Evolutionary conservation across 2,888 invertebrate genomes (phyloP).

Genomic region (Folsomia manolachei): DNA sequence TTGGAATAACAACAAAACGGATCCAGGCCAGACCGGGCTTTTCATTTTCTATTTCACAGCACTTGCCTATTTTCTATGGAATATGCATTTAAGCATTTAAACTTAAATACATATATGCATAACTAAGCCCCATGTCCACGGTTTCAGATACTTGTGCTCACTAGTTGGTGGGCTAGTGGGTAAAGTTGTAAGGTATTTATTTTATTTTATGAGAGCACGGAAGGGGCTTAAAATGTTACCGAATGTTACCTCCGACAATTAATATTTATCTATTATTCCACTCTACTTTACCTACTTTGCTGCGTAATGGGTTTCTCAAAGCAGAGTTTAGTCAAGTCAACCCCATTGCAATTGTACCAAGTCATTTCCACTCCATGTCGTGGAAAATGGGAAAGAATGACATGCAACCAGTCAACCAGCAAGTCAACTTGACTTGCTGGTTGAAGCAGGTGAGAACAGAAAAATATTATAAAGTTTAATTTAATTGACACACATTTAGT

Average conservation of each 20-base stretch:
- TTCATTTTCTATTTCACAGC: background rate
- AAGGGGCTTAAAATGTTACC: background rate
- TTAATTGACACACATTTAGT: background rate
- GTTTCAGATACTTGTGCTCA: no score
- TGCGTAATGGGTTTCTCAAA: background rate
- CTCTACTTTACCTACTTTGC: background rate
- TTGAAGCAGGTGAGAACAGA: background rate
- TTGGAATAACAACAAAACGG: conserved; percentile 1
- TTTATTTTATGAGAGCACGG: background rate
- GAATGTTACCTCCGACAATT: background rate
- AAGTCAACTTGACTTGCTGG: no score
- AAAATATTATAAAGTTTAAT: background rate
- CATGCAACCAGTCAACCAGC: no score
- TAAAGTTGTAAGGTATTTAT: background rate
- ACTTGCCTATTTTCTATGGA: no score
- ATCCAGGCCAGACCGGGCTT: background rate
- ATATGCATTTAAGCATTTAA: no score
- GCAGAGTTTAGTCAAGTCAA: background rate
- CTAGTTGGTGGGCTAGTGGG: no score
- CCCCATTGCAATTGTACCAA: background rate
- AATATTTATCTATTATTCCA: conserved; percentile 2
- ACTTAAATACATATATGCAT: no score
- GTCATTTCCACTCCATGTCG: conserved; percentile 8
- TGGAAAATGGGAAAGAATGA: background rate
- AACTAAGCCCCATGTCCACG: no score